Conservation (phyloP, 2,797 vertebrate species). For the Valencia hispanica region DNA sequence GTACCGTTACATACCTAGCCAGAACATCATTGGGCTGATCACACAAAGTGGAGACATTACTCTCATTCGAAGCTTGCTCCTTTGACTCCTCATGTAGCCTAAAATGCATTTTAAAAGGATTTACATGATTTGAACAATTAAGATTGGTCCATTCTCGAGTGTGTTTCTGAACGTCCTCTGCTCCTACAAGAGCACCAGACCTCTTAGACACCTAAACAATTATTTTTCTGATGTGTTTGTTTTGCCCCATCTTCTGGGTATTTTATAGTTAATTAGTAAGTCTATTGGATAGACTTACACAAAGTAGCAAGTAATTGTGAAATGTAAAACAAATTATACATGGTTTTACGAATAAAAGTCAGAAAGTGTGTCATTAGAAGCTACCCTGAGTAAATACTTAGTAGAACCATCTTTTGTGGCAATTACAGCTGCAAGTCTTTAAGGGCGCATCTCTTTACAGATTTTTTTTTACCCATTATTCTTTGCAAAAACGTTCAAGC, state of each 20-base stretch:
- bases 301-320: background rate
- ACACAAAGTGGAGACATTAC: conserved; percentile 1
- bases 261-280: background rate
- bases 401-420: background rate
- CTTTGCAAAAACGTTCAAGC: background rate
- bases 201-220: background rate
- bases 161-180: background rate
- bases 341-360: background rate
- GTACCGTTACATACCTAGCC: too few relatives aligned
- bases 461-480: background rate
- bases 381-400: background rate
- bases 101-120: background rate
- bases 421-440: background rate
- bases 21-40: background rate
- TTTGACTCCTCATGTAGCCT: background rate
- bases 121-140: background rate
- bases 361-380: background rate
- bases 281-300: background rate
- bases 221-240: background rate
- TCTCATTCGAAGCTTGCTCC: background rate
- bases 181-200: background rate
- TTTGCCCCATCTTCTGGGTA: background rate
- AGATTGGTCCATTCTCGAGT: background rate
- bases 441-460: too few relatives aligned
- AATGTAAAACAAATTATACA: background rate